Base-by-base conservation (phyloP, 2,797 vertebrate genomes). In the Molothrus ater region DNA sequence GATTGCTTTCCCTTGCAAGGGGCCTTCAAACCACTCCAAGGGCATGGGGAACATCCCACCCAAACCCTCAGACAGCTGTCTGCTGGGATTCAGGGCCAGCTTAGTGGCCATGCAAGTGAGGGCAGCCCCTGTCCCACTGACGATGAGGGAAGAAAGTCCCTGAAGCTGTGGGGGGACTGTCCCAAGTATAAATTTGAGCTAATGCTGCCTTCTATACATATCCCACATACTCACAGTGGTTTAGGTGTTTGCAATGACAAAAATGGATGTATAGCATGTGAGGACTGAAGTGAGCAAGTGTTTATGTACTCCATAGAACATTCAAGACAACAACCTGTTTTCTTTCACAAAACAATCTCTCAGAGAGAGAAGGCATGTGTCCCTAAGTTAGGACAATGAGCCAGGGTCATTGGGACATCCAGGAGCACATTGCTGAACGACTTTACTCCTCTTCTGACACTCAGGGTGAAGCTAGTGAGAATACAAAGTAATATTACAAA, bases 151-250 rank as follows among this genome's bases (percentile, higher is more conserved):
- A 65, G 19, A 69, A 9, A 4, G 4, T 80, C 21, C 29, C 29
- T 34, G 38, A 82, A 13, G 21, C 18, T 31, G 45, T 0, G 1
- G 3, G 3, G 11, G 3, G 3, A 9, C 24, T 2, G 9, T 51
- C 18, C 19, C 51, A 66, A 9, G 16, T 22, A 11, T 3, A 16
- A 66, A 25, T 76, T 34, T 72, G 29, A 76, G 38, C 34, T 74
- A 68, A 68, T n/a, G 32, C 21, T 60, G 24, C 11, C 20, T 17
- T 48, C 21, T 17, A 36, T 5, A 26, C 3, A 9, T 43, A 42
- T 8, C 3, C 24, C 26, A 68, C 18, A 53, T 40, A 29, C 45
- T 80, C 5, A 15, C 32, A 22, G 13, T 60, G 24, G 1, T n/a
- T 92, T 69, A 53, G 16, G 4, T 61, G n/a, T 48, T 70, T 59